Conservation (phyloP, 2,113 vertebrate genomes). For the Chamaetylas fuelleborni region DNA sequence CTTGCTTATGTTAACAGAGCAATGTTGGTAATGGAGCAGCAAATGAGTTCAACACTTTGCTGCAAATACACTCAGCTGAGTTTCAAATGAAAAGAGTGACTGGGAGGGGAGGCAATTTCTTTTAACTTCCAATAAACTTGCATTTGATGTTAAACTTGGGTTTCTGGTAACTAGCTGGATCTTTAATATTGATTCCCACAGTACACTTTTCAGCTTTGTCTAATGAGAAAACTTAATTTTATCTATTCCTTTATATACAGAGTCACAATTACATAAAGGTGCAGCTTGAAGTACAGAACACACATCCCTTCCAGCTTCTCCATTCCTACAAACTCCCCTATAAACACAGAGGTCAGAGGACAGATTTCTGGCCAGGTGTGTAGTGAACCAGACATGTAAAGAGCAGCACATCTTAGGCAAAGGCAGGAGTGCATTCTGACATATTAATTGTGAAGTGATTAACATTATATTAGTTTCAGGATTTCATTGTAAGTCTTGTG, state of each 20-base stretch:
- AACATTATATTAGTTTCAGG: fast-evolving
- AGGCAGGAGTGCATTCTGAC: neutral
- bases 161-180: neutral
- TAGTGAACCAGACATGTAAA: neutral
- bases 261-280: neutral
- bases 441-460: neutral
- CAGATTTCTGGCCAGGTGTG: neutral
- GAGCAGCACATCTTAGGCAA: neutral
- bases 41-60: neutral
- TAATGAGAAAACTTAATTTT: neutral
- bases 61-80: neutral
- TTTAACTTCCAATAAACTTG: neutral
- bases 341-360: neutral
- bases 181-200: neutral
- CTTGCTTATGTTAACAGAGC: neutral
- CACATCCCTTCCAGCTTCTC: neutral
- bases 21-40: neutral
- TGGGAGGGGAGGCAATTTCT: neutral
- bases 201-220: neutral
- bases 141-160: neutral
- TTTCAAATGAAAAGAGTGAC: neutral
- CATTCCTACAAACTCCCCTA: neutral
- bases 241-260: neutral
- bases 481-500: neutral
- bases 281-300: neutral